Conservation (phyloP, 2,888 invertebrate species). For the Eugnorisma glareosa region DNA sequence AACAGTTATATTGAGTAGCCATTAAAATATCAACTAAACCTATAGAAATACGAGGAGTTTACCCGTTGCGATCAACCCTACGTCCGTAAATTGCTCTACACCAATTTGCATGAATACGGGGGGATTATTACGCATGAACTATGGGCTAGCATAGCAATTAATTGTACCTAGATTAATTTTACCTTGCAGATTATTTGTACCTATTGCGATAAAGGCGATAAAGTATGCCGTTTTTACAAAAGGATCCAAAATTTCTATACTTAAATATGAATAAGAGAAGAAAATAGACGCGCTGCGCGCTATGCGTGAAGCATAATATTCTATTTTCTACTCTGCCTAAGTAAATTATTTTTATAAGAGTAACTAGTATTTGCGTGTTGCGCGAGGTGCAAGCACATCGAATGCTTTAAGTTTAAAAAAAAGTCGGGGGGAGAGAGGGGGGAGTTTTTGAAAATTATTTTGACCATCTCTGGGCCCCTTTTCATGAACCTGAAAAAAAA, state of each 20-base stretch:
- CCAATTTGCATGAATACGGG: slow-evolving; percentile 49
- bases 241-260: neutral
- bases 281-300: too few species aligned
- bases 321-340: too few species aligned
- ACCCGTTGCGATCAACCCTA: slow-evolving; percentile 16
- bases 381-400: too few species aligned
- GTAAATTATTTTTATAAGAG: too few species aligned
- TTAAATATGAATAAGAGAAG: neutral
- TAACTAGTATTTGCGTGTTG: too few species aligned
- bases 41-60: neutral
- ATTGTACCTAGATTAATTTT: too few species aligned
- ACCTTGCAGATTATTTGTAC: neutral
- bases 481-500: too few species aligned
- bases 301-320: too few species aligned
- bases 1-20: neutral
- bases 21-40: neutral
- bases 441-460: too few species aligned
- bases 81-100: slow-evolving; percentile 33
- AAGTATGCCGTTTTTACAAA: neutral
- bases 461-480: too few species aligned
- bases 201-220: neutral
- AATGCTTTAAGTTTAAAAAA: too few species aligned
- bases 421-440: too few species aligned
- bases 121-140: slow-evolving; percentile 13
- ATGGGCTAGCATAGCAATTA: neutral